These are phyloP conservation scores for Melanogrammus aeglefinus DNA, from an alignment of 2,797 vertebrate genomes.

Conservation along the genomic window DNA sequence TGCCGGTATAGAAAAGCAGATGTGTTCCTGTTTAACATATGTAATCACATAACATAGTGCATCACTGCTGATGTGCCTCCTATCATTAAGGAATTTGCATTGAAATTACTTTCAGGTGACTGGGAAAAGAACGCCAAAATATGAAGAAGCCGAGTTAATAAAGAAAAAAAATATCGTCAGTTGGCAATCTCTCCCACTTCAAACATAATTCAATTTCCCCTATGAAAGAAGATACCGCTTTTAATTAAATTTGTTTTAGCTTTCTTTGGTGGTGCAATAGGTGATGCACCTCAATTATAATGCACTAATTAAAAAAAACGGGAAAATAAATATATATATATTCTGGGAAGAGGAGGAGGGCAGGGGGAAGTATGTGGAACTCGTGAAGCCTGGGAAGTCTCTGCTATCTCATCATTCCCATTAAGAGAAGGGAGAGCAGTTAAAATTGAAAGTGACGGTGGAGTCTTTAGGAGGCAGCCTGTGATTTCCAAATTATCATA, in stretches of 20 bases:
- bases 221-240: conserved; percentile 72
- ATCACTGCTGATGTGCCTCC: conserved; percentile 8
- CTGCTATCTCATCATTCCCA: conserved; percentile 71
- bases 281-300: conserved; percentile 80
- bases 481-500: conserved; percentile 83
- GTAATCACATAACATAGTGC: conserved; percentile 45
- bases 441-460: conserved; percentile 76
- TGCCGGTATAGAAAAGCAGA: conserved; percentile 12
- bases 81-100: conserved; percentile 45
- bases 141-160: conserved; percentile 63
- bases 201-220: conserved; percentile 77
- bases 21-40: conserved; percentile 36
- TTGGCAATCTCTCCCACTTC: conserved; percentile 73
- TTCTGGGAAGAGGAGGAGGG: conserved; percentile 20
- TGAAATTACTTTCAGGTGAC: conserved; percentile 55
- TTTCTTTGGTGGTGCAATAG: conserved; percentile 74
- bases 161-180: conserved; percentile 72
- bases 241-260: conserved; percentile 81
- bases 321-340: conserved; percentile 66
- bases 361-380: conserved; percentile 40
- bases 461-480: conserved; percentile 76
- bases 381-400: conserved; percentile 67
- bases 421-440: conserved; percentile 70
- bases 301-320: conserved; percentile 75
- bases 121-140: conserved; percentile 46